These are phyloP conservation scores for Corapipo altera DNA, from an alignment of 2,113 vertebrate species.

Conservation along the genomic window DNA sequence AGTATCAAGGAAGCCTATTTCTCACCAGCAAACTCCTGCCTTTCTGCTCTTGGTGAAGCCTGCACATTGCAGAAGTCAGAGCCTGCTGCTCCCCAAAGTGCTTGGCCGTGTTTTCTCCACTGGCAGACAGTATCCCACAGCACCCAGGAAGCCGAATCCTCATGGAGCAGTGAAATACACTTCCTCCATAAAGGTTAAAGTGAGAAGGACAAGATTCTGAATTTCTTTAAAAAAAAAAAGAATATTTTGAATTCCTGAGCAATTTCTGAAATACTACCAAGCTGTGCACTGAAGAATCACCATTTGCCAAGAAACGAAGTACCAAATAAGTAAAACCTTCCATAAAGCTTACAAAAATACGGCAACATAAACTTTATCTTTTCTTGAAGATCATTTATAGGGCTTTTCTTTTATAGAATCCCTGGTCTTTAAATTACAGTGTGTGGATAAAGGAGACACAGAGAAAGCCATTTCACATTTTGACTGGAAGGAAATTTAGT, in stretches of 20 bases:
- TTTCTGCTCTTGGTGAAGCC: neutral
- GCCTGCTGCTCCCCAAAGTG: neutral
- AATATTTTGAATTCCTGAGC: neutral
- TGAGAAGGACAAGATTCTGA: neutral
- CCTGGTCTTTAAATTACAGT: neutral
- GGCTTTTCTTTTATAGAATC: neutral
- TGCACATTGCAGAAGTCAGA: neutral
- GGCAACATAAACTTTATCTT: neutral
- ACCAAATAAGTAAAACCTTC: neutral
- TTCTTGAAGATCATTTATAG: neutral
- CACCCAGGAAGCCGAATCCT: neutral
- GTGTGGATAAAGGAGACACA: neutral
- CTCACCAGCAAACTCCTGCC: neutral
- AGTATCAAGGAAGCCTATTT: neutral
- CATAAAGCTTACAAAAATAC: neutral
- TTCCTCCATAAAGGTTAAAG: neutral
- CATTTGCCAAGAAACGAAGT: neutral
- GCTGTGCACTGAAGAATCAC: neutral
- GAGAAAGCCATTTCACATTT: neutral
- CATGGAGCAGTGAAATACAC: neutral
- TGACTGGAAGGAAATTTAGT: neutral
- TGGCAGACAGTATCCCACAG: neutral
- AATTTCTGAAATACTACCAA: neutral
- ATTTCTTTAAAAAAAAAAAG: neutral
- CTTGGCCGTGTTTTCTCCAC: neutral